These are phyloP conservation scores for Beris chalybata DNA, from an alignment of 2,888 invertebrate species.

Conservation along the genomic window DNA sequence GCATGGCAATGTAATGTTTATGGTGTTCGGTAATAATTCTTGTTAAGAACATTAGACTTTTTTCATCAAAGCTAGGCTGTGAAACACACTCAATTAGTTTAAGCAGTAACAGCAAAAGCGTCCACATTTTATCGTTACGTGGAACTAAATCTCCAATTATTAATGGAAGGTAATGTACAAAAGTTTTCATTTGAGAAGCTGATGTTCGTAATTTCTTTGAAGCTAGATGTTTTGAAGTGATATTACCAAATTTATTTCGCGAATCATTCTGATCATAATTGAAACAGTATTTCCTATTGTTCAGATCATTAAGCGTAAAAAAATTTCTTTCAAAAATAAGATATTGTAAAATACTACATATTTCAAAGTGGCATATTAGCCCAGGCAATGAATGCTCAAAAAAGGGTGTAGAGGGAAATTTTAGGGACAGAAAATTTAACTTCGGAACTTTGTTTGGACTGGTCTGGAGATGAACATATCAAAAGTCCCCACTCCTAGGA, in stretches of 20 bases:
- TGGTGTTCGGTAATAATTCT: conserved; percentile 19
- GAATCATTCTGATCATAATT: conserved; percentile 30
- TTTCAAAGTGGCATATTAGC: conserved; percentile 33
- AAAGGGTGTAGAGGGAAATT: no score
- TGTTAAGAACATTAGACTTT: conserved; percentile 24
- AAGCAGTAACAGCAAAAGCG: conserved; percentile 26
- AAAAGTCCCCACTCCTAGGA: no score
- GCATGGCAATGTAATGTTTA: no score
- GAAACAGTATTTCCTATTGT: conserved; percentile 30
- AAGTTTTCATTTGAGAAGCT: conserved; percentile 35
- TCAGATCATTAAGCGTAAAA: conserved; percentile 30
- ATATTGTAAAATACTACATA: conserved; percentile 29
- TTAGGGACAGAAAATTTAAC: no score
- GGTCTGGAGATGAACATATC: no score
- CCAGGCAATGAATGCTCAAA: no score
- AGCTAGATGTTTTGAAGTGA: conserved; percentile 29
- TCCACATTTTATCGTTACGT: conserved; percentile 33
- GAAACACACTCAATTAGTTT: conserved; percentile 28
- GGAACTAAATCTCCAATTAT: conserved; percentile 35
- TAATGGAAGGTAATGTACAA: conserved; percentile 33
- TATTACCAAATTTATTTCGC: conserved; percentile 14
- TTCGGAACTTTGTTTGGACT: no score
- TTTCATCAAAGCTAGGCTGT: conserved; percentile 28
- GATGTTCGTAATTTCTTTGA: conserved; percentile 33
- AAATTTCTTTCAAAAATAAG: conserved; percentile 33